Conservation (phyloP, 2,888 invertebrate species). For the Trichacis sp. region DNA sequence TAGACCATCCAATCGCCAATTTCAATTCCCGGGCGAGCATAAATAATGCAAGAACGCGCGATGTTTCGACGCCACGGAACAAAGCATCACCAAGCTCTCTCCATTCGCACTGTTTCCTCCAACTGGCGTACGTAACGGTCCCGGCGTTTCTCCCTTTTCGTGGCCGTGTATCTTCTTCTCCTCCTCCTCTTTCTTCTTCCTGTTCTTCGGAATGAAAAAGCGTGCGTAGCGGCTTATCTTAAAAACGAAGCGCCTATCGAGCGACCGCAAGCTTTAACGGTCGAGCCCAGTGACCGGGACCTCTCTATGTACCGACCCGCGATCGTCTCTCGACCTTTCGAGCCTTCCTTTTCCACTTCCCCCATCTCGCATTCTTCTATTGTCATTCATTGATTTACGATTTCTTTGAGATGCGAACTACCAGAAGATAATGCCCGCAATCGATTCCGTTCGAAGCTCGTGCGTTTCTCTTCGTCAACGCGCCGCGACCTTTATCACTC, state of each 20-base stretch:
- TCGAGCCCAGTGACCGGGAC: slow-evolving; percentile 52
- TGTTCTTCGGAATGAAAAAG: slow-evolving; percentile 25
- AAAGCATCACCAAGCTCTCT: slow-evolving; percentile 35
- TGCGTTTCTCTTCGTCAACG: slow-evolving; percentile 21
- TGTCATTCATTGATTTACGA: not conserved
- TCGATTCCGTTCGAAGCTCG: too few relatives aligned
- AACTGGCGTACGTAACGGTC: slow-evolving; percentile 46
- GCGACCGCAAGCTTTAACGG: slow-evolving; percentile 49
- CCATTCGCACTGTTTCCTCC: slow-evolving; percentile 34
- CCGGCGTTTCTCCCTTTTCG: slow-evolving; percentile 33
- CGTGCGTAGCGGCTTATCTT: slow-evolving; percentile 28
- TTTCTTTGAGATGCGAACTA: not conserved
- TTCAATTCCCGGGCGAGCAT: slow-evolving; percentile 29
- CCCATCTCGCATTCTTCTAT: not conserved
- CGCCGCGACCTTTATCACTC: slow-evolving; percentile 33
- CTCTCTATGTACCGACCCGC: slow-evolving; percentile 47
- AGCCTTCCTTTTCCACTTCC: slow-evolving; percentile 17
- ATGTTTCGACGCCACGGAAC: slow-evolving; percentile 41
- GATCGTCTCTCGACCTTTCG: slow-evolving; percentile 20
- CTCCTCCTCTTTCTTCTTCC: slow-evolving; percentile 12
- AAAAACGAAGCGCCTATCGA: slow-evolving; percentile 23
- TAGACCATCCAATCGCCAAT: slow-evolving; percentile 9
- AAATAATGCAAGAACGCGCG: slow-evolving; percentile 39
- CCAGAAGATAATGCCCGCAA: not conserved
- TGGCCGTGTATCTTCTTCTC: slow-evolving; percentile 3